Evolutionary conservation across 2,888 invertebrate species (phyloP).

Genomic region (Prenolepis imparis): DNA sequence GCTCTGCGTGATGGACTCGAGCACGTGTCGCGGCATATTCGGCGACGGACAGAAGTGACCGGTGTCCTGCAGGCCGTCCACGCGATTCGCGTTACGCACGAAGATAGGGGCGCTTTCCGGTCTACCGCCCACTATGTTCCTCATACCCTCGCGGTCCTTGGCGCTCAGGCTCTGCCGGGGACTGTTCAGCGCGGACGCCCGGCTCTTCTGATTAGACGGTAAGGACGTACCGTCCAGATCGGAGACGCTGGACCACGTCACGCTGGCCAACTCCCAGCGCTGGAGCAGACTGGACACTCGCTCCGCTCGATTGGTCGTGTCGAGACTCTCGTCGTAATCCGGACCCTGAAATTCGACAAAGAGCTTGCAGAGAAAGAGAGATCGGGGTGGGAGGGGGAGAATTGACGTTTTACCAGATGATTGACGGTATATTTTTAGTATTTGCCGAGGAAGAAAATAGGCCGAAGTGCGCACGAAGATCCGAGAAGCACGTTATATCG

Average conservation of each 20-base stretch:
- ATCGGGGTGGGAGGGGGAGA: background rate
- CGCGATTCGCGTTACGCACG: conserved; percentile 81
- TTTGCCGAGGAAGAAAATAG: background rate
- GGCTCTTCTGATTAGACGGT: conserved; percentile 61
- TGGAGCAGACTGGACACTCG: conserved; percentile 90
- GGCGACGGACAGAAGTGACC: conserved; percentile 79
- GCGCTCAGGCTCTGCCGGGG: conserved; percentile 77
- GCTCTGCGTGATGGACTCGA: conserved; percentile 84
- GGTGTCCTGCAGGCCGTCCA: conserved; percentile 82
- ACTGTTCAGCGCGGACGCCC: conserved; percentile 57
- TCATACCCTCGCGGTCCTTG: conserved; percentile 83
- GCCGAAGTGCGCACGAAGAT: background rate
- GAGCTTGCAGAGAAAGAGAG: background rate
- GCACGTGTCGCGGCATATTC: conserved; percentile 83
- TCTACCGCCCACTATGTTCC: conserved; percentile 83
- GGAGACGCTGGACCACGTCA: conserved; percentile 84
- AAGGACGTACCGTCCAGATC: conserved; percentile 73
- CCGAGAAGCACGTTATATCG: background rate
- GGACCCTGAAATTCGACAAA: conserved; percentile 89
- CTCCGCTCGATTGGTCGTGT: conserved; percentile 90
- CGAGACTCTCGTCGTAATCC: conserved; percentile 92
- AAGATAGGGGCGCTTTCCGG: conserved; percentile 84
- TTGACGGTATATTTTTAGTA: background rate
- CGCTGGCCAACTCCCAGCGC: conserved; percentile 92
- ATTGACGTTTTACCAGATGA: background rate